phyloP scores from a whole-genome alignment of 2,113 vertebrate species.

The Numenius arquata region DNA sequence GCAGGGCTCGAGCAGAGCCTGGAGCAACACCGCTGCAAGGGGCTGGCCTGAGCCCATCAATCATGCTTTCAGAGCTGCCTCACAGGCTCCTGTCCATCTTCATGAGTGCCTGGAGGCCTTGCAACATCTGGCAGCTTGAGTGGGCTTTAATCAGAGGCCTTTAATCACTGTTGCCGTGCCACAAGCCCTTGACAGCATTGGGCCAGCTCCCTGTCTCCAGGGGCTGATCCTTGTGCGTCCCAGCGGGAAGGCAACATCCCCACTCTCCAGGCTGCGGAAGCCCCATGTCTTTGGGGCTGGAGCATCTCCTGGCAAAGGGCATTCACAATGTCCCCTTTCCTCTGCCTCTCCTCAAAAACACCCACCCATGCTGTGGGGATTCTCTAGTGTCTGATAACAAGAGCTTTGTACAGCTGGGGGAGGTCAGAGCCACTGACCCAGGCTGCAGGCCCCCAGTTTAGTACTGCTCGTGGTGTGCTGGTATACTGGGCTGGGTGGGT shows the following conservation, averaged over 20 bases:
- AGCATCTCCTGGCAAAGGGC: not conserved
- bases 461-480: not conserved
- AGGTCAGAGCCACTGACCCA: rapidly evolving
- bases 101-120: not conserved
- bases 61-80: not conserved
- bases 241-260: not conserved
- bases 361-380: not conserved
- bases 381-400: not conserved
- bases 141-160: not conserved
- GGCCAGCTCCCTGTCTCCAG: not conserved
- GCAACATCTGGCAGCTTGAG: slow-evolving; percentile 12
- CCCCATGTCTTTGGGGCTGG: not conserved
- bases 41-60: not conserved
- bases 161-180: not conserved
- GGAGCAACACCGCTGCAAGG: rapidly evolving
- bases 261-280: not conserved
- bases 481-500: not conserved
- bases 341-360: not conserved
- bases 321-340: not conserved
- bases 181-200: not conserved
- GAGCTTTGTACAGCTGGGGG: not conserved
- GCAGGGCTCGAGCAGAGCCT: rapidly evolving
- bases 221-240: not conserved
- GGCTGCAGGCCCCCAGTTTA: not conserved
- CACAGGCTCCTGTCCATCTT: not conserved